These are phyloP conservation scores for Conistra vaccinii DNA, from an alignment of 2,888 invertebrate genomes.

Conservation along the genomic window DNA sequence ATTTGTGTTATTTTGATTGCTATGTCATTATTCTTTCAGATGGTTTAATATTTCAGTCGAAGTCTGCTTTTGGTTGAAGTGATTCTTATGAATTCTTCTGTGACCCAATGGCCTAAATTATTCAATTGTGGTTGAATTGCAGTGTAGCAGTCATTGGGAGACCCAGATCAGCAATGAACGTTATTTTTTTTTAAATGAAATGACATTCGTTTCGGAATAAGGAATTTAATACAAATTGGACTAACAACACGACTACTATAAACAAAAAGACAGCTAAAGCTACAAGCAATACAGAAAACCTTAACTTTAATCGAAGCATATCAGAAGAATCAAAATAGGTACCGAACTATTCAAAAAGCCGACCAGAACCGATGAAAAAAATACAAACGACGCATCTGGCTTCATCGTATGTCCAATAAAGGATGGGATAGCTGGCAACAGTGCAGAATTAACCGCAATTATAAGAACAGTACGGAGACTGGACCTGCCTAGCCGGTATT, in stretches of 20 bases:
- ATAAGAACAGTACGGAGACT: constrained; percentile 84
- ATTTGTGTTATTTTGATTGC: constrained; percentile 2
- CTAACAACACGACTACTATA: not conserved
- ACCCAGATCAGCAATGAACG: too few species aligned
- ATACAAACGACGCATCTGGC: constrained; percentile 63
- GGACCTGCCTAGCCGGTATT: constrained; percentile 78
- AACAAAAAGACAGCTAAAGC: not conserved
- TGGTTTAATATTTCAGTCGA: not conserved
- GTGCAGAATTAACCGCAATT: constrained; percentile 88
- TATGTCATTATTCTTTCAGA: not conserved
- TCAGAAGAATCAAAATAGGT: constrained; percentile 39
- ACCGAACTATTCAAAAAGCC: constrained; percentile 22
- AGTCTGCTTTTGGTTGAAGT: not conserved
- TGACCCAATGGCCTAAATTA: too few species aligned
- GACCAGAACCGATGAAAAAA: constrained; percentile 20
- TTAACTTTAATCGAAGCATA: constrained; percentile 13
- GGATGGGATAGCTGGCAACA: constrained; percentile 72
- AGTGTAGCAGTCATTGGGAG: not conserved
- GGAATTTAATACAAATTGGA: not conserved
- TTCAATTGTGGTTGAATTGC: not conserved
- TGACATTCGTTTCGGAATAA: not conserved
- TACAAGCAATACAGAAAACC: not conserved
- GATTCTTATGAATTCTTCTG: not conserved
- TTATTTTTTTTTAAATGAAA: not conserved
- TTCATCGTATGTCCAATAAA: constrained; percentile 65